These are phyloP conservation scores for Metalampra italica DNA, from an alignment of 2,888 invertebrate genomes.

Conservation along the genomic window DNA sequence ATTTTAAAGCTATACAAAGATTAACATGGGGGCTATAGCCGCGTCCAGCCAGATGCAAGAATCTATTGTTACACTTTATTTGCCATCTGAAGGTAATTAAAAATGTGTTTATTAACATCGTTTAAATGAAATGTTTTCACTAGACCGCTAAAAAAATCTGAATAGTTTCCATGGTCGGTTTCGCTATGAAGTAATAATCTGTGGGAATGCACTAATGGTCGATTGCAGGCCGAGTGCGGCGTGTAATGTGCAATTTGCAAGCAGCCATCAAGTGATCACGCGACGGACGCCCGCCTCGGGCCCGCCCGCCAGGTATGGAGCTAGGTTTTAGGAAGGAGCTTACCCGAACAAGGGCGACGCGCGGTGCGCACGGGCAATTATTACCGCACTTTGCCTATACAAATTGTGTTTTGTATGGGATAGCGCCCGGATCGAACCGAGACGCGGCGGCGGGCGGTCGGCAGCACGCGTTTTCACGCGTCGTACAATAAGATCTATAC, in stretches of 20 bases:
- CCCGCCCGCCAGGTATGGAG: slow-evolving; percentile 10
- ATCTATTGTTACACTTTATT: slow-evolving; percentile 11
- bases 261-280: slow-evolving; percentile 61
- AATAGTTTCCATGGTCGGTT: slow-evolving; percentile 63
- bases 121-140: slow-evolving; percentile 32
- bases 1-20: too few species aligned
- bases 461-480: too few species aligned
- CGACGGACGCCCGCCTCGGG: slow-evolving; percentile 33
- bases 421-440: too few species aligned
- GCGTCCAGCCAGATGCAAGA: too few species aligned
- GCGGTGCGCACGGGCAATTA: too few species aligned
- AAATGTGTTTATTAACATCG: slow-evolving; percentile 18
- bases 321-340: too few species aligned
- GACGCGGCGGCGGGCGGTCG: too few species aligned
- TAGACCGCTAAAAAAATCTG: slow-evolving; percentile 43
- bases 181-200: slow-evolving; percentile 70
- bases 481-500: too few species aligned
- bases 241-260: slow-evolving; percentile 72
- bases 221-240: slow-evolving; percentile 59
- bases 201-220: slow-evolving; percentile 70
- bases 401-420: too few species aligned
- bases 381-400: too few species aligned
- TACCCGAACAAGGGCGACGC: too few species aligned
- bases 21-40: too few species aligned
- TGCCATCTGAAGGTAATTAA: slow-evolving; percentile 5